Evolutionary conservation across 2,113 vertebrate genomes (phyloP).

Genomic region (Coptodon bakossiorum): DNA sequence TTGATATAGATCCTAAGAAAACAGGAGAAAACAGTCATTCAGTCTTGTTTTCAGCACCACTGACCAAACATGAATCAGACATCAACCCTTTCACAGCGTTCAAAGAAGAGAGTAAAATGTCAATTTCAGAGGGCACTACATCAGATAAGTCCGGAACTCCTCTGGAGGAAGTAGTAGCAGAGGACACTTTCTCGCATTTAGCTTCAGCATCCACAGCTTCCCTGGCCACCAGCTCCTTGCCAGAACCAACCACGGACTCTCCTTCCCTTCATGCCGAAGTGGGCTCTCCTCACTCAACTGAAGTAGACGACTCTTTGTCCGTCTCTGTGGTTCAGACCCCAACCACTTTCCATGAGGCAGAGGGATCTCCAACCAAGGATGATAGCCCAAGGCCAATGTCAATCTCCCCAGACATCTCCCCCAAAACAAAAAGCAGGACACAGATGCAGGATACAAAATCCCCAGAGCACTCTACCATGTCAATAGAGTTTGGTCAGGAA

Average conservation of each 20-base stretch:
- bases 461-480: constrained; percentile 86
- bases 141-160: constrained; percentile 94
- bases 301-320: constrained; percentile 95
- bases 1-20: constrained; percentile 53
- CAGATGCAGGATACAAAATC: constrained; percentile 79
- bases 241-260: constrained; percentile 91
- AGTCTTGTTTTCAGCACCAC: constrained; percentile 25
- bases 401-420: constrained; percentile 93
- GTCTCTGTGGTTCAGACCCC: constrained; percentile 95
- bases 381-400: constrained; percentile 95
- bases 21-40: constrained; percentile 63
- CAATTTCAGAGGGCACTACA: constrained; percentile 93
- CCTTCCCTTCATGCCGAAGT: constrained; percentile 93
- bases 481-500: constrained; percentile 83
- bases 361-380: constrained; percentile 90
- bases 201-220: constrained; percentile 94
- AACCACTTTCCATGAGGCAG: constrained; percentile 89
- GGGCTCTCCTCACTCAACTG: constrained; percentile 93
- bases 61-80: constrained; percentile 73
- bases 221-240: constrained; percentile 91
- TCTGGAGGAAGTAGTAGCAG: constrained; percentile 88
- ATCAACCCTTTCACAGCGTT: constrained; percentile 74
- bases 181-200: constrained; percentile 94
- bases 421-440: constrained; percentile 80
- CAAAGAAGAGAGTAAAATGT: constrained; percentile 98